These are phyloP conservation scores for Verasper variegatus DNA, from an alignment of 2,113 vertebrate genomes.

Conservation along the genomic window DNA sequence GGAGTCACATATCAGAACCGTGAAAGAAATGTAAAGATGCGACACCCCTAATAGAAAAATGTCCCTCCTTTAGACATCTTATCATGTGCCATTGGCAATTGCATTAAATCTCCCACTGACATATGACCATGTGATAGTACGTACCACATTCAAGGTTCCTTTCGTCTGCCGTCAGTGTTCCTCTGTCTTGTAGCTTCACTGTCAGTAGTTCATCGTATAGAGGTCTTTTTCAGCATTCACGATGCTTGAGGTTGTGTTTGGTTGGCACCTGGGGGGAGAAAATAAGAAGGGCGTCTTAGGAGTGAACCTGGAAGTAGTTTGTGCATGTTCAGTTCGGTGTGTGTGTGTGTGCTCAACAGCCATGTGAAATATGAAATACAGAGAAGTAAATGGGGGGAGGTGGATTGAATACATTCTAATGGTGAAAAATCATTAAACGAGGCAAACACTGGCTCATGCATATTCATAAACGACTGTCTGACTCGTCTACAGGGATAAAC, in stretches of 20 bases:
- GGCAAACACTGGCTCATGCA: constrained; percentile 66
- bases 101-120: constrained; percentile 18
- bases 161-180: constrained; percentile 52
- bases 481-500: constrained; percentile 67
- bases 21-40: constrained; percentile 21
- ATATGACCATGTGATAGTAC: constrained; percentile 26
- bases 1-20: constrained; percentile 10
- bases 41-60: constrained; percentile 1
- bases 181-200: constrained; percentile 53
- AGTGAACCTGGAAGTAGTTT: constrained; percentile 56
- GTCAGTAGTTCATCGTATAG: constrained; percentile 58
- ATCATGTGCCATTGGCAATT: background rate
- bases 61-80: constrained; percentile 1
- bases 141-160: constrained; percentile 74
- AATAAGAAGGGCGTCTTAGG: constrained; percentile 39
- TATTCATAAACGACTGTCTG: constrained; percentile 71
- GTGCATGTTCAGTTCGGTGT: constrained; percentile 3
- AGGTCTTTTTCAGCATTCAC: constrained; percentile 69
- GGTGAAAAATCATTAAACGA: constrained; percentile 70
- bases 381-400: constrained; percentile 51
- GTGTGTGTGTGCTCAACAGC: constrained; percentile 39
- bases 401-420: constrained; percentile 69
- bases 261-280: constrained; percentile 77
- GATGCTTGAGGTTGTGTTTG: constrained; percentile 69
- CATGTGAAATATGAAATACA: constrained; percentile 51